These are phyloP conservation scores for Leptinotarsa haldemani DNA, from an alignment of 2,888 invertebrate genomes.

Conservation along the genomic window DNA sequence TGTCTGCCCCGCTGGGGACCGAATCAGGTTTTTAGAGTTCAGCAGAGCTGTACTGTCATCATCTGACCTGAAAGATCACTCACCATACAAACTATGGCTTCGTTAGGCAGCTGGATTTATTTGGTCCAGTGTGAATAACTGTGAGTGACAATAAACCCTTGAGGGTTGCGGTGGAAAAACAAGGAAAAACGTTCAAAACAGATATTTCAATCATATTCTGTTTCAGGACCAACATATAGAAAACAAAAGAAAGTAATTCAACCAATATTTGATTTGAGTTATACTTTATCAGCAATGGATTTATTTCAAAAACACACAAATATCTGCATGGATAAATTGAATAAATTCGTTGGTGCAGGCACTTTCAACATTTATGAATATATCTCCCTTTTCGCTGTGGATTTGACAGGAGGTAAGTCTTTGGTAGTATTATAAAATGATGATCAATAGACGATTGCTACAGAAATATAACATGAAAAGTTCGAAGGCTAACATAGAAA, in stretches of 20 bases:
- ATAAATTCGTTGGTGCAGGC: constrained; percentile 36
- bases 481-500: no score
- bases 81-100: no score
- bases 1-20: no score
- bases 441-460: not conserved
- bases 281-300: constrained; percentile 36
- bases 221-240: constrained; percentile 42
- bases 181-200: no score
- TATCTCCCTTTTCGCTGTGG: constrained; percentile 46
- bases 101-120: no score
- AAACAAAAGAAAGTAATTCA: constrained; percentile 49
- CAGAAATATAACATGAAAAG: no score
- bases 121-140: no score
- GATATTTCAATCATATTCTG: not conserved
- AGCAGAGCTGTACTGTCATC: no score
- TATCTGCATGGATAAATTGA: constrained; percentile 47
- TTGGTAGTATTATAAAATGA: not conserved
- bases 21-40: no score
- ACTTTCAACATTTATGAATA: constrained; percentile 43
- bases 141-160: no score
- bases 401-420: constrained; percentile 47
- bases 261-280: constrained; percentile 50
- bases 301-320: constrained; percentile 43
- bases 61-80: no score
- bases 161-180: no score